These are phyloP conservation scores for Drosophila fungiperda DNA, from an alignment of 2,888 invertebrate genomes.

Conservation along the genomic window DNA sequence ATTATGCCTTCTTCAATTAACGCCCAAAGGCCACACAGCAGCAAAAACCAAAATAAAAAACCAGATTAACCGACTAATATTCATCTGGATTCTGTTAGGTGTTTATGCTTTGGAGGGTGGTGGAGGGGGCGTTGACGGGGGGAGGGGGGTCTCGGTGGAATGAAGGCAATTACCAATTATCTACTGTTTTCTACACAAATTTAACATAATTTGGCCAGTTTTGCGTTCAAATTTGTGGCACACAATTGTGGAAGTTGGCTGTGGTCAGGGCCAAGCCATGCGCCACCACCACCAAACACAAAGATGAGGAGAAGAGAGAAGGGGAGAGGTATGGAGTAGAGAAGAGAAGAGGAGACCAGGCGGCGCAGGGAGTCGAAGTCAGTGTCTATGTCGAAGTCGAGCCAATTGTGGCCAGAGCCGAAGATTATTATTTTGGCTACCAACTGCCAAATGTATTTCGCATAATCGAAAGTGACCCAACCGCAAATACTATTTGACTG, in stretches of 20 bases:
- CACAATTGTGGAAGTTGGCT: slow-evolving; percentile 80
- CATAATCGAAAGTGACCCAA: slow-evolving; percentile 80
- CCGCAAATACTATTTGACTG: slow-evolving; percentile 72
- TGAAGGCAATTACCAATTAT: slow-evolving; percentile 82
- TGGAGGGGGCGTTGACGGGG: slow-evolving; percentile 5
- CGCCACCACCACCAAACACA: slow-evolving; percentile 27
- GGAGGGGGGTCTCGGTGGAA: slow-evolving; percentile 43
- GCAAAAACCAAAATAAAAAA: slow-evolving; percentile 28
- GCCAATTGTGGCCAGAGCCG: slow-evolving; percentile 59
- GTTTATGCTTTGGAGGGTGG: neutral
- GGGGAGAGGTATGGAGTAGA: no score
- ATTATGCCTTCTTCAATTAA: slow-evolving; percentile 77
- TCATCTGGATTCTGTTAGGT: slow-evolving; percentile 46
- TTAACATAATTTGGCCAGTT: slow-evolving; percentile 81
- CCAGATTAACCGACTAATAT: slow-evolving; percentile 46
- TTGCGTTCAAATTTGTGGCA: slow-evolving; percentile 80
- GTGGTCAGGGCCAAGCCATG: slow-evolving; percentile 77
- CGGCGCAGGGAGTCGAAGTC: slow-evolving; percentile 4
- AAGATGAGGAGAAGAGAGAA: neutral
- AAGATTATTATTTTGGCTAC: slow-evolving; percentile 79
- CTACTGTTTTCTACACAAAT: slow-evolving; percentile 82
- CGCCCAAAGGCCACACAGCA: slow-evolving; percentile 65
- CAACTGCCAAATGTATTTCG: slow-evolving; percentile 75
- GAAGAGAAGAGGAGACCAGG: neutral
- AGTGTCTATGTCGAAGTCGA: slow-evolving; percentile 9